These are phyloP conservation scores for Spilogale gracilis DNA, from an alignment of 2,113 vertebrate species.

Conservation along the genomic window DNA sequence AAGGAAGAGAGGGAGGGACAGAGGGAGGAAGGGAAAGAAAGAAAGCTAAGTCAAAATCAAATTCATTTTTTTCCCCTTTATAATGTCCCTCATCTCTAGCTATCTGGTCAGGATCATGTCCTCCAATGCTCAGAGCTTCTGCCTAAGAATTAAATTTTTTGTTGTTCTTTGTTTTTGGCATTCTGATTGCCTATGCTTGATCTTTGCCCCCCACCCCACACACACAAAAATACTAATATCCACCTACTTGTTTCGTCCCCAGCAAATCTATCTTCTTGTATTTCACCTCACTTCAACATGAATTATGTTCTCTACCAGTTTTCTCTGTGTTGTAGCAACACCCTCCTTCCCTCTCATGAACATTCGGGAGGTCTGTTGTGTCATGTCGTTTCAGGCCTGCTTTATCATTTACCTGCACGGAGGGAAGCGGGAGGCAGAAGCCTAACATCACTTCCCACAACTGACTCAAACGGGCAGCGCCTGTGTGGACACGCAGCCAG, in stretches of 20 bases:
- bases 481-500: not conserved
- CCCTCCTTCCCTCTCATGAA: not conserved
- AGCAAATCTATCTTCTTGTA: not conserved
- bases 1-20: not conserved
- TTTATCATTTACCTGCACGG: not conserved
- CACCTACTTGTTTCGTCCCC: not conserved
- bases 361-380: not conserved
- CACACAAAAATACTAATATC: not conserved
- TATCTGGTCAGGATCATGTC: not conserved
- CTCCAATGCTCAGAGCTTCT: not conserved
- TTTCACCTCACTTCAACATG: not conserved
- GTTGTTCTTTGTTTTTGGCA: not conserved
- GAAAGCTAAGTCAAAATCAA: not conserved
- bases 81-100: accelerated
- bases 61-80: not conserved
- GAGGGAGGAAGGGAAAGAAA: not conserved
- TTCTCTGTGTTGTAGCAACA: not conserved
- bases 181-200: not conserved
- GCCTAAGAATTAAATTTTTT: not conserved
- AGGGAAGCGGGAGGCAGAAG: not conserved
- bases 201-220: not conserved
- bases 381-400: not conserved
- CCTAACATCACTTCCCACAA: not conserved
- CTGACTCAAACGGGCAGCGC: not conserved
- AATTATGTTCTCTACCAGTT: not conserved